Percentiles rank a stretch among this genome's conserved stretches.
phyloP scores from a whole-genome alignment of 2,113 vertebrate species.

The Jacana jacana region DNA sequence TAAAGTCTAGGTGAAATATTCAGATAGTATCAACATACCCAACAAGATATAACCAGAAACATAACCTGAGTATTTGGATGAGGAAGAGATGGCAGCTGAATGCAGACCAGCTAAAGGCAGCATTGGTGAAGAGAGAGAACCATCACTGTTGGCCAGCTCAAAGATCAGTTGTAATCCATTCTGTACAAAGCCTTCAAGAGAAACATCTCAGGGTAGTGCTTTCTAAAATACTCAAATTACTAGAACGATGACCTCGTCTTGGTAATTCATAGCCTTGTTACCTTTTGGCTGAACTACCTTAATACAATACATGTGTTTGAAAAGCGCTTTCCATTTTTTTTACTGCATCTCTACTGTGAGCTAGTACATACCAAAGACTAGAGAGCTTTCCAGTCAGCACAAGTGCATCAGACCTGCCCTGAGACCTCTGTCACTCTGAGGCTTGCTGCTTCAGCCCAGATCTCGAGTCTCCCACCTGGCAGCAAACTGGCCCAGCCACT shows the following conservation, averaged over 20 bases:
- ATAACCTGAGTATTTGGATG: rapidly evolving
- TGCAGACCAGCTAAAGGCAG: background rate
- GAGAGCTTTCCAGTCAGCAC: background rate
- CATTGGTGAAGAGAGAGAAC: background rate
- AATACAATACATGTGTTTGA: background rate
- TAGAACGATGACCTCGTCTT: background rate
- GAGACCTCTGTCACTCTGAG: background rate
- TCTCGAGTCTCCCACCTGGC: background rate
- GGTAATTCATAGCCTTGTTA: background rate
- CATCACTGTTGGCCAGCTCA: background rate
- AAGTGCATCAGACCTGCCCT: background rate
- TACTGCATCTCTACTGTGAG: background rate
- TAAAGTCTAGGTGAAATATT: background rate
- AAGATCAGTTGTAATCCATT: background rate
- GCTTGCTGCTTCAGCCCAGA: background rate
- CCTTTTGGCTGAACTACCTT: background rate
- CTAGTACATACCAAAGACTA: background rate
- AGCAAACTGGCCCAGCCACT: background rate
- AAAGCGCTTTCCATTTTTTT: background rate
- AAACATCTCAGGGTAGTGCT: background rate
- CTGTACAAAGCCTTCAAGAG: background rate
- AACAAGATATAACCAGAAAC: background rate
- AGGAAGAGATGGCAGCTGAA: background rate
- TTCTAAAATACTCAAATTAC: rapidly evolving
- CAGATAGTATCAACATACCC: background rate